Percentiles rank a stretch among this genome's conserved stretches.
Evolutionary conservation across 2,888 invertebrate genomes (phyloP).

Genomic region (Poecilobothrus nobilitatus): DNA sequence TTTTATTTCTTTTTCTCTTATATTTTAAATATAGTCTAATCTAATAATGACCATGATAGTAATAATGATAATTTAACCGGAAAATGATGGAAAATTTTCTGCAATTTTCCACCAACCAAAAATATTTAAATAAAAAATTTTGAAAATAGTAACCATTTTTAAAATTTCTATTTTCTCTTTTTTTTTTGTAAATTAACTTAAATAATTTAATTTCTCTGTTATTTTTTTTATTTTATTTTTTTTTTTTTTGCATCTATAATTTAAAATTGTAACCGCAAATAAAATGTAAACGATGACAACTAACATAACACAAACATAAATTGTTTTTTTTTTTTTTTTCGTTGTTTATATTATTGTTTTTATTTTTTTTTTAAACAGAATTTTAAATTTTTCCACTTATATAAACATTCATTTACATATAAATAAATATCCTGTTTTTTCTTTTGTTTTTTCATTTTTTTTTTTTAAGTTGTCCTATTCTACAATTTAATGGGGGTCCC

Average conservation of each 20-base stretch:
- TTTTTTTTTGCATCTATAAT: background rate
- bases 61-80: background rate
- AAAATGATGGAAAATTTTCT: background rate
- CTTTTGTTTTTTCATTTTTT: background rate
- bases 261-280: constrained; percentile 6
- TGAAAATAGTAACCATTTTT: too few species aligned
- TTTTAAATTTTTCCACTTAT: background rate
- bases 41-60: background rate
- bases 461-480: background rate
- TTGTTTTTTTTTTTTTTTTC: background rate
- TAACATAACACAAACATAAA: constrained; percentile 1
- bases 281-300: constrained; percentile 1
- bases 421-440: background rate
- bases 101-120: too few species aligned
- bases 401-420: background rate
- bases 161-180: too few species aligned
- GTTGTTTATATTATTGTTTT: background rate
- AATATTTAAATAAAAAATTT: too few species aligned
- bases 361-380: background rate
- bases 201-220: background rate
- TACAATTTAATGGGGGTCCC: too few species aligned
- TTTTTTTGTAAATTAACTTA: background rate
- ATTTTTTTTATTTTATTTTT: background rate
- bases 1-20: background rate
- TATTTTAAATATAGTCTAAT: background rate